These are phyloP conservation scores for Rhodeus uyekii DNA, from an alignment of 2,797 vertebrate species.

Conservation along the genomic window DNA sequence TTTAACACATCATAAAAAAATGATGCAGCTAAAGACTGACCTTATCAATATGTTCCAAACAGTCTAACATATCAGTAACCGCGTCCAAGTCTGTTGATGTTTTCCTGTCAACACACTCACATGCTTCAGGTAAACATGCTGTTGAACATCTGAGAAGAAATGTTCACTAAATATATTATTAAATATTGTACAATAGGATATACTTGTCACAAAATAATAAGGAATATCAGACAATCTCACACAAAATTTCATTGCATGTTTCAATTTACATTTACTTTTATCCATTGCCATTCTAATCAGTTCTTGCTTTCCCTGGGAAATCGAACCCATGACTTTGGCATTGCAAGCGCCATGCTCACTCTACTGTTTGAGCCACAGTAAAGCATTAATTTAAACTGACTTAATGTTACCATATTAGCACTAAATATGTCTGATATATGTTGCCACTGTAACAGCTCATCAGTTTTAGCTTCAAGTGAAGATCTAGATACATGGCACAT, in stretches of 20 bases:
- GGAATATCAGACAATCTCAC: neutral
- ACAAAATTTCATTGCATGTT: neutral
- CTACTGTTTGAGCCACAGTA: too few relatives aligned
- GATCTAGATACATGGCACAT: neutral
- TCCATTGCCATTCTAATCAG: too few relatives aligned
- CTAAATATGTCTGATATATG: neutral
- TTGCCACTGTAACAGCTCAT: neutral
- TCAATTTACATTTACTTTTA: too few relatives aligned
- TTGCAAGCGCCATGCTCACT: too few relatives aligned
- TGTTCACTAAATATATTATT: neutral
- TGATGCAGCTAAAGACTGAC: slow-evolving; percentile 37
- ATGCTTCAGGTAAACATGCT: neutral
- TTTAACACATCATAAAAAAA: slow-evolving; percentile 43
- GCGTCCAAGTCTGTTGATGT: neutral
- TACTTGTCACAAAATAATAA: neutral
- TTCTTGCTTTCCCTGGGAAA: too few relatives aligned
- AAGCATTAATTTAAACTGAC: neutral
- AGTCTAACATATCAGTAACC: neutral
- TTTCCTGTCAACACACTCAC: neutral
- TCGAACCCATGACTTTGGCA: too few relatives aligned
- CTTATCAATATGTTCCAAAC: slow-evolving; percentile 13
- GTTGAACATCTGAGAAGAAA: neutral
- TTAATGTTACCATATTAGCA: neutral
- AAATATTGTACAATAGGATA: neutral
- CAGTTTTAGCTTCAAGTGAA: neutral